Percentiles rank a stretch among this genome's conserved stretches.
Evolutionary conservation across 2,113 vertebrate genomes (phyloP).

Genomic region (Tragelaphus scriptus): DNA sequence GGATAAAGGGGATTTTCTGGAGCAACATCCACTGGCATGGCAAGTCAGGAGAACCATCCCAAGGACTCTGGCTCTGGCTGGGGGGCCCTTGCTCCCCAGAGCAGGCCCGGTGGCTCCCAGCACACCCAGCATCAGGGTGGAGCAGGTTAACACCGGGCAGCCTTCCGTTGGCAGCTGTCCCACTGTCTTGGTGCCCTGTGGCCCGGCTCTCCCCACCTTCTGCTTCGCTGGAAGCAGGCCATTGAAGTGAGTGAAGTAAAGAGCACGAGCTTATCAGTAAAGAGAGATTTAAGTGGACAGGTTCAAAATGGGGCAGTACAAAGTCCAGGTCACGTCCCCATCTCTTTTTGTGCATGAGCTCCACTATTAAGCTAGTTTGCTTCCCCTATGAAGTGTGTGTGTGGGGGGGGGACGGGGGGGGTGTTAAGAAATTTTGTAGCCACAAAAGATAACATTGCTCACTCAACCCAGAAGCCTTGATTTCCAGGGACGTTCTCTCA

Average conservation of each 20-base stretch:
- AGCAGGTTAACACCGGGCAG: background rate
- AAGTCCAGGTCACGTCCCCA: background rate
- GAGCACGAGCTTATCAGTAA: background rate
- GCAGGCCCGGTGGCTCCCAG: background rate
- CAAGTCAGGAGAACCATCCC: background rate
- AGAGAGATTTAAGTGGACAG: background rate
- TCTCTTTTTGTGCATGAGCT: background rate
- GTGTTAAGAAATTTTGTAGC: background rate
- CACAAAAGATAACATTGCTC: background rate
- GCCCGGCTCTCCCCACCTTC: background rate
- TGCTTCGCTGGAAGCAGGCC: background rate
- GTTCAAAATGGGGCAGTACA: background rate
- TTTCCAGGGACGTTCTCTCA: background rate
- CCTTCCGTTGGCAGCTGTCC: background rate
- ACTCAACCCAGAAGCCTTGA: background rate
- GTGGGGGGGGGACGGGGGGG: accelerated
- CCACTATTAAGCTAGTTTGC: background rate
- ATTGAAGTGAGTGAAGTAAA: background rate
- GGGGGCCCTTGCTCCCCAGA: background rate
- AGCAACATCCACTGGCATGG: background rate
- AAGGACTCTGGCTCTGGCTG: accelerated
- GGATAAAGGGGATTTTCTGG: background rate
- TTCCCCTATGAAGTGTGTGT: background rate
- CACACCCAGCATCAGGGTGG: accelerated
- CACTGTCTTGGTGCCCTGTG: background rate